Conservation (phyloP, 2,888 invertebrate species). For the Thereva nobilitata region DNA sequence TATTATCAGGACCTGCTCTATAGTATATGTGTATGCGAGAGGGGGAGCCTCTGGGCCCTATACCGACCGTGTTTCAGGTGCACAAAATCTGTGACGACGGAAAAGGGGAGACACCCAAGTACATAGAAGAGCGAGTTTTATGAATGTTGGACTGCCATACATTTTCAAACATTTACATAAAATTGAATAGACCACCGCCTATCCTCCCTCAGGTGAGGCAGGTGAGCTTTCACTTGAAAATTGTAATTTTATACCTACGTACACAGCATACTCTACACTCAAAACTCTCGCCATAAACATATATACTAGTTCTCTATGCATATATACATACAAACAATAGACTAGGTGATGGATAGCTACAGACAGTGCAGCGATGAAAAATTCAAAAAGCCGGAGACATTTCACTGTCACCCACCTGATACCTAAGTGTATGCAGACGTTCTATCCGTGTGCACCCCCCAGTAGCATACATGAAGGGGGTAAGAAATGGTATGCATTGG, state of each 20-base stretch:
- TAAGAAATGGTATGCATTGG: conserved; percentile 23
- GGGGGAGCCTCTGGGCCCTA: not conserved
- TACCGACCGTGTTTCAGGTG: conserved; percentile 20
- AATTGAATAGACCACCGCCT: conserved; percentile 30
- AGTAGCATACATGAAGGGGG: not conserved
- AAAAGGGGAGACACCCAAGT: conserved; percentile 36
- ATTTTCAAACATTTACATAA: conserved; percentile 37
- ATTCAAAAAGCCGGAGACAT: conserved; percentile 32
- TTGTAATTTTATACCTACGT: not conserved
- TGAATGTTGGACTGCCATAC: conserved; percentile 36
- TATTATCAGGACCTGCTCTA: too few relatives aligned
- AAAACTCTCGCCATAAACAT: too few relatives aligned
- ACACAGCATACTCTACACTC: conserved; percentile 17
- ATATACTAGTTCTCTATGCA: too few relatives aligned
- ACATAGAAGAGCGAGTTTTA: conserved; percentile 39
- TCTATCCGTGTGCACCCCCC: too few relatives aligned
- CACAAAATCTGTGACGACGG: conserved; percentile 25
- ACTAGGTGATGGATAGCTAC: conserved; percentile 18
- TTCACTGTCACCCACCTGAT: conserved; percentile 22
- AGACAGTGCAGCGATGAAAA: conserved; percentile 33
- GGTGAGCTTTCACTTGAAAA: conserved; percentile 21
- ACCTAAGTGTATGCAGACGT: too few relatives aligned
- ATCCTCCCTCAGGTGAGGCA: conserved; percentile 22
- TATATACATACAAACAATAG: too few relatives aligned
- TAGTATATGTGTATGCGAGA: conserved; percentile 11